These are phyloP conservation scores for Dipodomys ordii DNA, from an alignment of 2,113 vertebrate species.

Conservation along the genomic window DNA sequence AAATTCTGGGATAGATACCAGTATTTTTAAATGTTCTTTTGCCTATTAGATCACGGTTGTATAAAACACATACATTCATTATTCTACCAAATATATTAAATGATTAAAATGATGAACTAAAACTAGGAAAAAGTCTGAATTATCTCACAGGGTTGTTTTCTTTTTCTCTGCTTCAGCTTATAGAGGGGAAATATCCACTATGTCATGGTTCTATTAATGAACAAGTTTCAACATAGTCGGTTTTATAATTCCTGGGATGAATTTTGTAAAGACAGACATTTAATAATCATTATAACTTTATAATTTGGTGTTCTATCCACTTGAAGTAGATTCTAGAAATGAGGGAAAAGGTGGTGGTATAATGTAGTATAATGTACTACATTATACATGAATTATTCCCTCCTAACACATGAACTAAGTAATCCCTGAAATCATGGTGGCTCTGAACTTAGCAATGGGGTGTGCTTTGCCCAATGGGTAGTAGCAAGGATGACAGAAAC, in stretches of 20 bases:
- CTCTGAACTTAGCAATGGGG: background rate
- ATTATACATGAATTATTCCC: background rate
- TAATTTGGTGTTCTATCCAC: background rate
- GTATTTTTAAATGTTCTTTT: slow-evolving; percentile 40
- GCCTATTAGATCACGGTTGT: slow-evolving; percentile 33
- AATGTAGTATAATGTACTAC: background rate
- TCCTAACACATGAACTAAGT: background rate
- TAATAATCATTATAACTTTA: background rate
- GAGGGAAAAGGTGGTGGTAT: background rate
- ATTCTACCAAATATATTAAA: slow-evolving; percentile 43
- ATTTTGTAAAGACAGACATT: background rate
- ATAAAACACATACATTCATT: slow-evolving; percentile 45
- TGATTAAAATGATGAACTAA: background rate
- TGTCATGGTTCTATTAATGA: background rate
- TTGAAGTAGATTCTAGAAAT: background rate
- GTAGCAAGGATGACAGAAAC: background rate
- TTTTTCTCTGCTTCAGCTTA: slow-evolving; percentile 36
- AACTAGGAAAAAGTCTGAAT: slow-evolving; percentile 18
- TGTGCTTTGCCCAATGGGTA: background rate
- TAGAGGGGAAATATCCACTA: background rate
- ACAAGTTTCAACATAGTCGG: background rate
- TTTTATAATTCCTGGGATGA: background rate
- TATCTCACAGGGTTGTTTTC: slow-evolving; percentile 3
- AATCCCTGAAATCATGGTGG: background rate
- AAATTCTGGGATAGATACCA: slow-evolving; percentile 11